A percentile compares a stretch with the other conserved stretches of the same genome.
These are phyloP conservation scores for Jacana jacana DNA, from an alignment of 2,113 vertebrate species.

Conservation along the genomic window DNA sequence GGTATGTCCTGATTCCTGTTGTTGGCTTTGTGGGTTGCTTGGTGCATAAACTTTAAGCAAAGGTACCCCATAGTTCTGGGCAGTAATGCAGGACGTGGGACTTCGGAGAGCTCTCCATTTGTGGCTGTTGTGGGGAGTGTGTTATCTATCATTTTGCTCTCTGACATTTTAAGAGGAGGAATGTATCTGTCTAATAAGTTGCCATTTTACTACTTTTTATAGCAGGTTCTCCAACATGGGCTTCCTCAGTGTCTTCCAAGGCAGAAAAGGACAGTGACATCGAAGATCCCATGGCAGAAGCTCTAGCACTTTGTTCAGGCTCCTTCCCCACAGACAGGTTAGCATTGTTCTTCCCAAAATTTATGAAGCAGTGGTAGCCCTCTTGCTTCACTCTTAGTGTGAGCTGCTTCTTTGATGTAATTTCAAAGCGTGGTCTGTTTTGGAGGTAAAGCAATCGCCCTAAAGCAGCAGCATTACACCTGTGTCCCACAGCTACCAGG, in stretches of 20 bases:
- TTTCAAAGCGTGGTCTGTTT: neutral
- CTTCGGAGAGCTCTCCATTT: neutral
- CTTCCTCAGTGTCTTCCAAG: constrained; percentile 57
- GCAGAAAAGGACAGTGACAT: constrained; percentile 60
- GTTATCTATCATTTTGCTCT: neutral
- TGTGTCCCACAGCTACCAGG: neutral
- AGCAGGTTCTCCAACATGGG: constrained; percentile 62
- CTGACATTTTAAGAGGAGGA: neutral
- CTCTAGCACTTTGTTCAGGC: constrained; percentile 76
- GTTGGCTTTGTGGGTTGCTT: neutral
- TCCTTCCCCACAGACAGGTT: constrained; percentile 82
- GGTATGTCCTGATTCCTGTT: constrained; percentile 52
- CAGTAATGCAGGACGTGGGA: neutral
- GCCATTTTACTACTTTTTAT: neutral
- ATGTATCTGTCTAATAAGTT: neutral
- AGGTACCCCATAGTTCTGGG: neutral
- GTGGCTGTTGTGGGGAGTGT: neutral
- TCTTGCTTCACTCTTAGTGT: neutral
- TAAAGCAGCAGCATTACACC: neutral
- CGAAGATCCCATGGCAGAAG: constrained; percentile 74
- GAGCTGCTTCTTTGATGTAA: neutral
- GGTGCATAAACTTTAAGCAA: neutral
- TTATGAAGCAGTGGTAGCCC: neutral
- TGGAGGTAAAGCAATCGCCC: neutral
- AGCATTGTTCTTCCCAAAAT: neutral